Evolutionary conservation across 2,113 vertebrate species (phyloP).

Genomic region (Pteruthius melanotis): DNA sequence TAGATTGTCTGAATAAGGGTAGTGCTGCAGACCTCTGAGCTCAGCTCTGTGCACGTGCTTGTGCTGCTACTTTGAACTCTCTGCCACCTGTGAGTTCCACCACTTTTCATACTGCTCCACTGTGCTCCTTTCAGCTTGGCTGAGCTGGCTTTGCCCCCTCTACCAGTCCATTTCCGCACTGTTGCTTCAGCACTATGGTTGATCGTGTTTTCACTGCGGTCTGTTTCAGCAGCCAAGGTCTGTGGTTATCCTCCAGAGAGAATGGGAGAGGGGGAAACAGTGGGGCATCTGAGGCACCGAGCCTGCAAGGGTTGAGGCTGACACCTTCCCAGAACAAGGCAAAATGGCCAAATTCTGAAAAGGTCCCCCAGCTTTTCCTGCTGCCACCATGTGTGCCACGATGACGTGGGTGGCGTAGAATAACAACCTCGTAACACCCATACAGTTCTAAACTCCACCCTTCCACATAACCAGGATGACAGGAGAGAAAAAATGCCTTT

Average conservation of each 20-base stretch:
- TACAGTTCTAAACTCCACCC: not conserved
- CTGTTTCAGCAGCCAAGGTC: not conserved
- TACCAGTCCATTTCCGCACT: not conserved
- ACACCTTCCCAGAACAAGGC: not conserved
- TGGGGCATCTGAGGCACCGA: not conserved
- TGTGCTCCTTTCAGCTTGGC: not conserved
- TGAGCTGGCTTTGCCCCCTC: not conserved
- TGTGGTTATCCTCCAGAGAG: not conserved
- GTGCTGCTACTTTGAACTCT: not conserved
- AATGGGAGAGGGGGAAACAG: not conserved
- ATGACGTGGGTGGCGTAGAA: too few species aligned
- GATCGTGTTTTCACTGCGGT: not conserved
- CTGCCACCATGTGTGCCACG: rapidly evolving
- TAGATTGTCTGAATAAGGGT: too few species aligned
- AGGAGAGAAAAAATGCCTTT: not conserved
- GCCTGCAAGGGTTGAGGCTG: not conserved
- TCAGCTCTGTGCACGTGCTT: rapidly evolving
- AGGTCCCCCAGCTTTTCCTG: rapidly evolving
- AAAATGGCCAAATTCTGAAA: not conserved
- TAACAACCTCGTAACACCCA: not conserved
- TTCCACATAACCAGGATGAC: not conserved
- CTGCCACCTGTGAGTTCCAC: not conserved
- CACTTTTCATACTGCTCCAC: not conserved
- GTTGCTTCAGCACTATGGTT: not conserved
- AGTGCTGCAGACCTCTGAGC: rapidly evolving